phyloP scores from a whole-genome alignment of 2,113 vertebrate species.

The Grallaria varia region DNA sequence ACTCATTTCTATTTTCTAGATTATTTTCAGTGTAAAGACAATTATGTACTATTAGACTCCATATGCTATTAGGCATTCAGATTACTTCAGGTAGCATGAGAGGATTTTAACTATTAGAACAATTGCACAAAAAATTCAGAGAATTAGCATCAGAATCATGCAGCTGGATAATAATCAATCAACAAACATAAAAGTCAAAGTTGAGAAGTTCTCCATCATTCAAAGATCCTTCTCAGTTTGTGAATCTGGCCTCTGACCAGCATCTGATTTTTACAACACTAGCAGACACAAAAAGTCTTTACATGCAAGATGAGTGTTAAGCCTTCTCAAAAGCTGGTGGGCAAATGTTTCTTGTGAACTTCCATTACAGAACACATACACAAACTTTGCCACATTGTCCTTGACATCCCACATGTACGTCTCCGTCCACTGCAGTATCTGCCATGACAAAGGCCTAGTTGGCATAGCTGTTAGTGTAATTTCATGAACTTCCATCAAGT shows the following conservation, averaged over 20 bases:
- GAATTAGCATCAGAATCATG: conserved; percentile 39
- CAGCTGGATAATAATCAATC: neutral
- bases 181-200: neutral
- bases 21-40: conserved; percentile 26
- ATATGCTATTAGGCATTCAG: conserved; percentile 3
- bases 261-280: conserved; percentile 12
- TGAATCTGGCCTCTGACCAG: neutral
- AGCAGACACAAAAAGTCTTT: neutral
- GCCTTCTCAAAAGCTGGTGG: neutral
- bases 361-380: accelerated
- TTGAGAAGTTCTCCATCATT: neutral
- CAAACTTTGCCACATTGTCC: neutral
- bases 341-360: neutral
- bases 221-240: neutral
- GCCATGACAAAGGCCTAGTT: neutral
- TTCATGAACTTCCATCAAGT: neutral
- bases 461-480: neutral
- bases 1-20: neutral
- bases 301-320: neutral
- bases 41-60: conserved; percentile 44
- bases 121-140: conserved; percentile 64
- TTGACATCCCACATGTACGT: neutral
- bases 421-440: neutral
- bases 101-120: conserved; percentile 40
- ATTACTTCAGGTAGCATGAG: conserved; percentile 44